These are phyloP conservation scores for Leptoclinus maculatus DNA, from an alignment of 2,797 vertebrate genomes.

Conservation along the genomic window DNA sequence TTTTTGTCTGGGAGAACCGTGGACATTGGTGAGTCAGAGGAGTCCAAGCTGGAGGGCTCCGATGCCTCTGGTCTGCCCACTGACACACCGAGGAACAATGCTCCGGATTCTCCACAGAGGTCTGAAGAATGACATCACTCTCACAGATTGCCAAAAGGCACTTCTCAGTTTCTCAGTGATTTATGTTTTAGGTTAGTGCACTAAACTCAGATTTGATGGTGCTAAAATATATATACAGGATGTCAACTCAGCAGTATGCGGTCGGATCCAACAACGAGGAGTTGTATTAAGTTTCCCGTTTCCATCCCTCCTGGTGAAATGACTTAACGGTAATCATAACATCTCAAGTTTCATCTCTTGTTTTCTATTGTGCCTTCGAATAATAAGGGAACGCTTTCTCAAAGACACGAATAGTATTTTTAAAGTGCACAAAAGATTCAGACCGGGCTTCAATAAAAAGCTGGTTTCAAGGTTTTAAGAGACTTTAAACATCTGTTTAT, in stretches of 20 bases:
- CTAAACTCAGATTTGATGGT: conserved; percentile 15
- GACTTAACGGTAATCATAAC: not conserved
- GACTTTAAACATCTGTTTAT: conserved; percentile 63
- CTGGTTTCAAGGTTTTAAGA: conserved; percentile 44
- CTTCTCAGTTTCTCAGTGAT: conserved; percentile 27
- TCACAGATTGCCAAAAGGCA: conserved; percentile 31
- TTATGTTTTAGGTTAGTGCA: conserved; percentile 37
- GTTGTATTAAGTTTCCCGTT: conserved; percentile 5
- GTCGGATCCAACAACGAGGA: not conserved
- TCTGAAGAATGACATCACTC: conserved; percentile 49
- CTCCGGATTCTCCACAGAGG: conserved; percentile 41
- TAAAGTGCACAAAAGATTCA: conserved; percentile 15
- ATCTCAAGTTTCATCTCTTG: not conserved
- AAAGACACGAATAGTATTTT: not conserved
- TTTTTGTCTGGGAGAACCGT: conserved; percentile 13
- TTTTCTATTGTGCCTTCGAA: conserved; percentile 1
- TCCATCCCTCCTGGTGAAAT: conserved; percentile 6
- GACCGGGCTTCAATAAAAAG: conserved; percentile 39
- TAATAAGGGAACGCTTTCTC: not conserved
- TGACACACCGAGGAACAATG: conserved; percentile 49
- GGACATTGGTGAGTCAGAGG: conserved; percentile 27
- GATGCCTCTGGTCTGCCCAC: conserved; percentile 3
- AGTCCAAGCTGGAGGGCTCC: conserved; percentile 48
- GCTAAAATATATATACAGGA: conserved; percentile 20
- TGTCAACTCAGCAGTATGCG: not conserved